Evolutionary conservation across 1,140 invertebrate genomes (phyloP).

Genomic region (Tyrophagus putrescentiae): DNA sequence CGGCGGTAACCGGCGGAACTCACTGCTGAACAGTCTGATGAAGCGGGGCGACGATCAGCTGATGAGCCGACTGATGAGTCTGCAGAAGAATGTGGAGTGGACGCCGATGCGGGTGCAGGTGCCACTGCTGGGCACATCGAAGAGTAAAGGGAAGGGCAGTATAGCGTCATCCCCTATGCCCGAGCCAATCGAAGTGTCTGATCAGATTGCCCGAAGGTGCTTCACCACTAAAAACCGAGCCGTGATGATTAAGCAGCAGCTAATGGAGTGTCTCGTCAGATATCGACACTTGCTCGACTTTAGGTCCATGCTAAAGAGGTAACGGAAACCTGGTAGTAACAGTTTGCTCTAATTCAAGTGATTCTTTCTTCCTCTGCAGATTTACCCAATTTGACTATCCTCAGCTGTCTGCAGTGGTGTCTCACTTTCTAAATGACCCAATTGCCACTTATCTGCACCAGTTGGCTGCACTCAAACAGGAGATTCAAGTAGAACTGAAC

Average conservation of each 20-base stretch:
- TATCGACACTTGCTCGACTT: neutral
- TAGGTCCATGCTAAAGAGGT: neutral
- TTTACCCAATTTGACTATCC: neutral
- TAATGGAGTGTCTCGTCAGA: neutral
- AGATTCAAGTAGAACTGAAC: neutral
- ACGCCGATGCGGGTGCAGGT: neutral
- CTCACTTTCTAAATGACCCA: neutral
- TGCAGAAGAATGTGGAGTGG: neutral
- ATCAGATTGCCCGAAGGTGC: neutral
- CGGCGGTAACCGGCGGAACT: neutral
- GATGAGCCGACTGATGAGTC: neutral
- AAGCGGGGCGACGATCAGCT: neutral
- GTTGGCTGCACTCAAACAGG: neutral
- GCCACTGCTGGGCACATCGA: neutral
- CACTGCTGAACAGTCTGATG: neutral
- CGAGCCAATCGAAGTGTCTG: neutral
- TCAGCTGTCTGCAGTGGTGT: conserved; percentile 8
- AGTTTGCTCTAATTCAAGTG: neutral
- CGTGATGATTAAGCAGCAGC: neutral
- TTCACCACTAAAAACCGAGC: neutral
- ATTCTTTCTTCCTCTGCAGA: neutral
- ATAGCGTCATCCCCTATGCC: neutral
- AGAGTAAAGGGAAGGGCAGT: no score
- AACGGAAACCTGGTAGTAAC: neutral
- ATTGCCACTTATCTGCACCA: neutral